A percentile compares a stretch with the other conserved stretches of the same genome.
Evolutionary conservation across 2,888 invertebrate genomes (phyloP).

Genomic region (Alloplasta piceator): DNA sequence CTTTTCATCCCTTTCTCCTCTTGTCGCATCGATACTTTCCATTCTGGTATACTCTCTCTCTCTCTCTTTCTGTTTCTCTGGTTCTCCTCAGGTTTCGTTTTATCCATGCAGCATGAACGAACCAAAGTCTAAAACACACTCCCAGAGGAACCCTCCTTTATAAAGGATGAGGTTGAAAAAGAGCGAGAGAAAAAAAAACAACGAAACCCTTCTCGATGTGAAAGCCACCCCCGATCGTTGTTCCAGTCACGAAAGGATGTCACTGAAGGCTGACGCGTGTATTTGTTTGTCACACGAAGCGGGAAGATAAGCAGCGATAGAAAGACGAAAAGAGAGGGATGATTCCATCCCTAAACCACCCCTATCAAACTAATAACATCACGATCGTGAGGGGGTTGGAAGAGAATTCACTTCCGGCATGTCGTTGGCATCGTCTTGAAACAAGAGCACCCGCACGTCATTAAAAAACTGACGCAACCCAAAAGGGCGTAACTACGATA

Average conservation of each 20-base stretch:
- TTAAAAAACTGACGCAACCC: background rate
- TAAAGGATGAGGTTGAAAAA: constrained; percentile 5
- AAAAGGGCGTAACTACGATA: background rate
- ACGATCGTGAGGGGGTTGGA: constrained; percentile 14
- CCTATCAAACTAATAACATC: constrained; percentile 20
- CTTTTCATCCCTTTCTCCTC: constrained; percentile 76
- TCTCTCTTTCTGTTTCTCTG: constrained; percentile 62
- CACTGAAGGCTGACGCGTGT: constrained; percentile 78
- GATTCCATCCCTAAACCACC: constrained; percentile 4
- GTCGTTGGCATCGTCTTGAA: background rate
- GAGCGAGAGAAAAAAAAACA: constrained; percentile 16
- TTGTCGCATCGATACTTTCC: constrained; percentile 61
- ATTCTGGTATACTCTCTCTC: constrained; percentile 57
- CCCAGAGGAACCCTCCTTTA: constrained; percentile 9
- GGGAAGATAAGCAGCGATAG: constrained; percentile 11
- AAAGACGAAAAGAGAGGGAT: background rate
- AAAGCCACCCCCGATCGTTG: constrained; percentile 55
- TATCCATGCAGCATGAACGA: constrained; percentile 33
- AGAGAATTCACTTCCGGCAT: constrained; percentile 29
- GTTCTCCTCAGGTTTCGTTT: constrained; percentile 58
- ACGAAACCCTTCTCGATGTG: constrained; percentile 40
- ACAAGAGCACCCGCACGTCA: background rate
- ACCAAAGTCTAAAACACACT: constrained; percentile 37
- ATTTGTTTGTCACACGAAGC: constrained; percentile 78
- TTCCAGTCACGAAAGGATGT: constrained; percentile 75